Evolutionary conservation across 2,113 vertebrate genomes (phyloP).

Genomic region (Phoenicopterus ruber): DNA sequence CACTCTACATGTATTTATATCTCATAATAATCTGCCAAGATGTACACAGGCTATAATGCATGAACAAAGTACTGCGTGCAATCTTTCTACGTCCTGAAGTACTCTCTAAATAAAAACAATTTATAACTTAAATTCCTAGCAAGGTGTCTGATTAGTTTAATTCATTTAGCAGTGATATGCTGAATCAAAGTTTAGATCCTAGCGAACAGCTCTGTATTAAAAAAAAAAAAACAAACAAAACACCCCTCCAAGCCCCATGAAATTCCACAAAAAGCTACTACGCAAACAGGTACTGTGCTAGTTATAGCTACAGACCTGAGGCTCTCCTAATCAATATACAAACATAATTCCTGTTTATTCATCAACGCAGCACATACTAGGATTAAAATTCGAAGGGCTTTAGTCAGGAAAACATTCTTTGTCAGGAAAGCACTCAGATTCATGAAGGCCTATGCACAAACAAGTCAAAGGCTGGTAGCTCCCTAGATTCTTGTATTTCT

Average conservation of each 20-base stretch:
- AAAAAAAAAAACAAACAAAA: background rate
- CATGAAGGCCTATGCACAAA: background rate
- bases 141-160: background rate
- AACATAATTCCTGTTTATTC: background rate
- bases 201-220: background rate
- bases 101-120: background rate
- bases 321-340: background rate
- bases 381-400: background rate
- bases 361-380: background rate
- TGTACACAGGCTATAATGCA: background rate
- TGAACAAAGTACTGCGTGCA: background rate
- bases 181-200: background rate
- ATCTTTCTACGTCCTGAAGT: background rate
- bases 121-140: background rate
- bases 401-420: background rate
- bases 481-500: background rate
- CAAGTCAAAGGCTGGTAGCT: background rate
- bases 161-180: background rate
- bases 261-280: background rate
- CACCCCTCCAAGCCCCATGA: fast-evolving
- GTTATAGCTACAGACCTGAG: background rate
- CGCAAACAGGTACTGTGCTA: background rate
- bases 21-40: background rate
- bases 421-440: background rate
- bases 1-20: background rate